Evolutionary conservation across 30 jellyfish, hydroid and myxozoan species (phyloP).

Genomic region (Hydractinia echinata): DNA sequence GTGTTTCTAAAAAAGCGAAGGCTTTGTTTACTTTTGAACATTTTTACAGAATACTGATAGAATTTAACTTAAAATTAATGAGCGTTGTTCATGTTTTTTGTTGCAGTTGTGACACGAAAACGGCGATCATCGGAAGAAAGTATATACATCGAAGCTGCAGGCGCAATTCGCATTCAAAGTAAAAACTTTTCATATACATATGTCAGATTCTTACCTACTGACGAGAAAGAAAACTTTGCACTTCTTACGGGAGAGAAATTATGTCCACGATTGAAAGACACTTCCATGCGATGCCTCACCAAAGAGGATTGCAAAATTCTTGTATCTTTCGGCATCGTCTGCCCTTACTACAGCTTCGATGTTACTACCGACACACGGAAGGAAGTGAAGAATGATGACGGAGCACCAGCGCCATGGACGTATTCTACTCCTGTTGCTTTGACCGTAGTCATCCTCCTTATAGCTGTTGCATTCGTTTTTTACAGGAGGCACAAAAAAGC

Average conservation of each 20-base stretch:
- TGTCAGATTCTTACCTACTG: slow-evolving; percentile 52
- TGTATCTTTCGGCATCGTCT: slow-evolving; percentile 33
- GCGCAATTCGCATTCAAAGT: slow-evolving; percentile 27
- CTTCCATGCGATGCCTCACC: slow-evolving; percentile 60
- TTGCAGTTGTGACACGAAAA: too few species aligned
- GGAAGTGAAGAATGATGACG: slow-evolving; percentile 3
- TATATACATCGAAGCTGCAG: slow-evolving; percentile 56
- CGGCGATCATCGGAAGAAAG: not conserved
- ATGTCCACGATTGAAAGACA: slow-evolving; percentile 47
- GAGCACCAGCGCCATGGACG: slow-evolving; percentile 42
- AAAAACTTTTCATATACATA: slow-evolving; percentile 20
- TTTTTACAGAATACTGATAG: too few species aligned
- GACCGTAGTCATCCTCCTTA: slow-evolving; percentile 9
- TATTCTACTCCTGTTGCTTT: slow-evolving; percentile 26
- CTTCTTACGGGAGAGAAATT: slow-evolving; percentile 33
- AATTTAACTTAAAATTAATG: too few species aligned
- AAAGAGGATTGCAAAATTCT: slow-evolving; percentile 54
- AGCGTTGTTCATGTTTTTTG: too few species aligned
- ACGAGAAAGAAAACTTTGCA: slow-evolving; percentile 27
- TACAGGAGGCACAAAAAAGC: slow-evolving; percentile 24
- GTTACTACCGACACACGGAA: not conserved
- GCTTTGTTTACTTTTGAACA: too few species aligned
- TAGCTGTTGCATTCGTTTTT: slow-evolving; percentile 25
- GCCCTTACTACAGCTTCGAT: slow-evolving; percentile 50
- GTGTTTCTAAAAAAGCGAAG: too few species aligned